Base-by-base conservation (phyloP, 2,797 vertebrate species). In the Danio tinwini region DNA sequence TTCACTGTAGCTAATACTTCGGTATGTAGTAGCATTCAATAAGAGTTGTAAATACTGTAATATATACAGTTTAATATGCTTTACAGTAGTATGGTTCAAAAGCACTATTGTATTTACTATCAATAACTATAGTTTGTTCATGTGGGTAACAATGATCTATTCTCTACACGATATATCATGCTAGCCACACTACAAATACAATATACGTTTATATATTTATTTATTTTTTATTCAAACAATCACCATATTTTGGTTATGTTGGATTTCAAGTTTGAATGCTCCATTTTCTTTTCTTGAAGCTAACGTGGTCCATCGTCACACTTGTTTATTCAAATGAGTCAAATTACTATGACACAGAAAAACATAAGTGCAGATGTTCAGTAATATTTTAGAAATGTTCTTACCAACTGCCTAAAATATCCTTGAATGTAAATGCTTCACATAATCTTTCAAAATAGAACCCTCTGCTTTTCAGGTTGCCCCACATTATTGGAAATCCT, bases 271-370 rank as follows among this genome's bases (percentile, higher is more conserved):
- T 75, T 83, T 76, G 49, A 82, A 40, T 44, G 58, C 78, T 76
- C 10, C 65, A 72, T 63, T 44, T 72, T 70, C 42, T 83, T 45
- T 52, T 17, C 55, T 16, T 78, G 44, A 79, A 14, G 74, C 50
- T 82, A 83, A 44, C 85, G 37, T 50, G 83, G 44, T 87, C 83
- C 86, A 89, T 86, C 91, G 88, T 86, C 84, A 84, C 79, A 80
- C n/a, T 77, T 45, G 29, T 29, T 29, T 29, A 29, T 29, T 29
- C 21, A 84, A 40, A 75, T 74, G 42, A 53, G 56, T 62, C 16
- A 76, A 65, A 76, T 50, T 56, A 53, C 56, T 67, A 9, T 44
- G 19, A 55, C 10, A 67, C 52, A 76, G 14, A 68, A 76, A 80
- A 69, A 63, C 65, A 77, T 39, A 72, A 8, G 61, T 45, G n/a